These are phyloP conservation scores for Maconellicoccus hirsutus DNA, from an alignment of 1,140 invertebrate species.

Conservation along the genomic window DNA sequence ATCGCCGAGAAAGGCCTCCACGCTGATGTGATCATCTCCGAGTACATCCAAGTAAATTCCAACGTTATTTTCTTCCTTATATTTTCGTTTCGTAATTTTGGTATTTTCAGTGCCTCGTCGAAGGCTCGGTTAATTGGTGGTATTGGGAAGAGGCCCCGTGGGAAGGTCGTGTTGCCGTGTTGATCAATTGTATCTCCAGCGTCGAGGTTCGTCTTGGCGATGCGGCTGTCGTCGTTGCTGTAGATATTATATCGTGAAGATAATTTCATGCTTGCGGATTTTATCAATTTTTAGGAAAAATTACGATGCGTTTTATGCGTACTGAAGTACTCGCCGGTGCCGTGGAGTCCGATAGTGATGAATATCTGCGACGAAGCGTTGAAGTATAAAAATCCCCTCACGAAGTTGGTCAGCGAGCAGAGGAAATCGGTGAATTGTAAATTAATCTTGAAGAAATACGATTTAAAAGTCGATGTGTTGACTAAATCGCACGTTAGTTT, in stretches of 20 bases:
- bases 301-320: background rate
- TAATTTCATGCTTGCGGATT: too few relatives aligned
- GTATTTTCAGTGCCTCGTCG: background rate
- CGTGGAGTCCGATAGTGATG: background rate
- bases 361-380: conserved; percentile 11
- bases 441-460: conserved; percentile 15
- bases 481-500: background rate
- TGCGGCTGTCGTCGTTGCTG: too few relatives aligned
- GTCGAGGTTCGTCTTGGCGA: background rate
- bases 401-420: conserved; percentile 1
- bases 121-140: conserved; percentile 6
- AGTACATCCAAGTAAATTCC: conserved; percentile 10
- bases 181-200: background rate
- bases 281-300: background rate
- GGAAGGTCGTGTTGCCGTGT: background rate
- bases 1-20: background rate
- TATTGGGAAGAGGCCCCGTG: conserved; percentile 13
- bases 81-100: too few relatives aligned
- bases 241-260: too few relatives aligned
- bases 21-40: background rate
- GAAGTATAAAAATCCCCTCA: conserved; percentile 3
- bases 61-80: background rate
- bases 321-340: background rate
- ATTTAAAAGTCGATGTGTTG: background rate
- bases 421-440: conserved; percentile 1